Base-by-base conservation (phyloP, 2,888 invertebrate genomes). In the Plagodis dolabraria region DNA sequence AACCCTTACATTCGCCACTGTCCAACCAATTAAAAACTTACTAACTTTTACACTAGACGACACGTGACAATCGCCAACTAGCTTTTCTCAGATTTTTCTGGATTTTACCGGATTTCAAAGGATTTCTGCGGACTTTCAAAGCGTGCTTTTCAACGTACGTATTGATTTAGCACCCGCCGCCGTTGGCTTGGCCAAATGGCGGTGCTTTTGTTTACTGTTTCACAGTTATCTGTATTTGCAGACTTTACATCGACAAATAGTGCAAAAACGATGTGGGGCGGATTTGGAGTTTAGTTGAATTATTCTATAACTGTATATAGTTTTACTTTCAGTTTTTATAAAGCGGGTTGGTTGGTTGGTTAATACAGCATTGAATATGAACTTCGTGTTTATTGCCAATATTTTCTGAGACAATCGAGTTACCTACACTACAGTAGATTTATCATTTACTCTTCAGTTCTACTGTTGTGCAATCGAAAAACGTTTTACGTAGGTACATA, bases 171-270 rank as follows among this genome's bases (percentile, higher is more conserved):
- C 44, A 51, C 51, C 44, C 12, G 48, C 40, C 53, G 46, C 44
- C 35, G 45, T 43, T 34, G 48, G 51, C 43, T 45, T 49, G n/a
- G n/a, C 42, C 43, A 53, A 60, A 55, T 55, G 60, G 58, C 44
- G 38, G 52, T 45, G 48, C 44, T 51, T 58, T 55, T 60, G 60
- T 60, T 60, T 60, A 54, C 60, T 44, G 54, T 54, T 50, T 36
- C 43, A 6, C 47, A 42, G 58, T 47, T 60, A 60, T 55, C 60
- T 51, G 42, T 40, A n/a, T 11, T 22, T 45, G 46, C 59, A 47
- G 50, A 10, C 49, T 36, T 36, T 40, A 10, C 8, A 10, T 40
- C 10, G 36, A 43, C 33, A 50, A 46, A 54, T 44, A 50, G 50
- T 36, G 43, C 34, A 40, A 53, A 53, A 54, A 46, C 9, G 34